phyloP scores from a whole-genome alignment of 2,888 invertebrate species.

The Gastrophysa polygoni region DNA sequence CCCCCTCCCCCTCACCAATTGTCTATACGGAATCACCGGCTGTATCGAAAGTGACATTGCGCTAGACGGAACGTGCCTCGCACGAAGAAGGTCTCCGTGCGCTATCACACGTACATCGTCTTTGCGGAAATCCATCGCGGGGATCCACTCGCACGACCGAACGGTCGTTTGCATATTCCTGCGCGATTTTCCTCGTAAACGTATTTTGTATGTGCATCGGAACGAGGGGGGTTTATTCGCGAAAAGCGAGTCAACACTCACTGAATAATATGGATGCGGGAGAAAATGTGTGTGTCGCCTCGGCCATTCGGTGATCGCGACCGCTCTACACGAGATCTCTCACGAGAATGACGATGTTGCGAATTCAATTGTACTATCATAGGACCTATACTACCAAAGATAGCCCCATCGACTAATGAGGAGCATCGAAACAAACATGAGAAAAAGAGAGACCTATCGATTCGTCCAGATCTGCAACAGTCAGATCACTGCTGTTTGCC shows the following conservation, averaged over 20 bases:
- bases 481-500: no score
- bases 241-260: not conserved
- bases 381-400: no score
- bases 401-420: no score
- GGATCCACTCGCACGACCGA: constrained; percentile 54
- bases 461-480: no score
- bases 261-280: not conserved
- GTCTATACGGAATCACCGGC: not conserved
- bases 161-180: constrained; percentile 50
- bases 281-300: constrained; percentile 4
- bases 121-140: constrained; percentile 57
- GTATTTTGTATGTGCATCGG: constrained; percentile 42
- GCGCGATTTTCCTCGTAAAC: constrained; percentile 47
- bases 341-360: no score
- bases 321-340: no score
- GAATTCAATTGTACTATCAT: no score
- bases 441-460: no score
- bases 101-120: constrained; percentile 60
- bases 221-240: constrained; percentile 21
- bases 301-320: no score
- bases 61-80: constrained; percentile 40
- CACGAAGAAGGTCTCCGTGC: constrained; percentile 47
- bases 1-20: no score
- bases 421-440: no score
- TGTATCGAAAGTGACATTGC: constrained; percentile 37